Evolutionary conservation across 2,888 invertebrate species (phyloP).

Genomic region (Eristalis intricaria): DNA sequence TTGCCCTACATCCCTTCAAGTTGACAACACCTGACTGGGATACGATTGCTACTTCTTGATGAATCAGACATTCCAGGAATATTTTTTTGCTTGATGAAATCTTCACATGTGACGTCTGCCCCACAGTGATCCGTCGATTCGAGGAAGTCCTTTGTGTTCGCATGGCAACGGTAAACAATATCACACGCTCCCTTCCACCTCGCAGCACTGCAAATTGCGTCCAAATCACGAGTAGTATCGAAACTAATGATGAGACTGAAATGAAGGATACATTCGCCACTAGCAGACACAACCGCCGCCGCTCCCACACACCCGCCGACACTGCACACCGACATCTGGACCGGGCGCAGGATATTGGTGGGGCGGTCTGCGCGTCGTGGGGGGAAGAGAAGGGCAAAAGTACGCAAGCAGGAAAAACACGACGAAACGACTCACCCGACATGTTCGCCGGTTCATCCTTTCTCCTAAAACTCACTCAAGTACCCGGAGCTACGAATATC

Average conservation of each 20-base stretch:
- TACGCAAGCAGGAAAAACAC: not conserved
- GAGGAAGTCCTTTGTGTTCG: not conserved
- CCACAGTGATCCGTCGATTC: not conserved
- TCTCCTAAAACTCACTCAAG: constrained; percentile 52
- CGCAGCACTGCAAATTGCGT: not conserved
- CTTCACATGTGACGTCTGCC: not conserved
- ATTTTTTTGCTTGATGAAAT: not conserved
- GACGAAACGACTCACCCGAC: not conserved
- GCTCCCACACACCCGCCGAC: not conserved
- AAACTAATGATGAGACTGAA: not conserved
- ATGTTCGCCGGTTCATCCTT: constrained; percentile 62
- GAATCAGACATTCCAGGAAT: not conserved
- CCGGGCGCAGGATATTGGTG: not conserved
- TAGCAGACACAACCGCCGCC: not conserved
- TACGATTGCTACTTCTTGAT: not conserved
- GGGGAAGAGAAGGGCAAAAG: not conserved
- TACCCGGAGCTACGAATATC: constrained; percentile 69
- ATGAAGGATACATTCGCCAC: not conserved
- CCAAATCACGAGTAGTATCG: not conserved
- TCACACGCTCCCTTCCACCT: not conserved
- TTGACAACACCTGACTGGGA: not conserved
- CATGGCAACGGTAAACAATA: not conserved
- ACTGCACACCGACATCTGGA: not conserved
- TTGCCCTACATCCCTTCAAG: not conserved
- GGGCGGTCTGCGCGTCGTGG: not conserved